phyloP scores from a whole-genome alignment of 2,113 vertebrate species.

The Carollia perspicillata region DNA sequence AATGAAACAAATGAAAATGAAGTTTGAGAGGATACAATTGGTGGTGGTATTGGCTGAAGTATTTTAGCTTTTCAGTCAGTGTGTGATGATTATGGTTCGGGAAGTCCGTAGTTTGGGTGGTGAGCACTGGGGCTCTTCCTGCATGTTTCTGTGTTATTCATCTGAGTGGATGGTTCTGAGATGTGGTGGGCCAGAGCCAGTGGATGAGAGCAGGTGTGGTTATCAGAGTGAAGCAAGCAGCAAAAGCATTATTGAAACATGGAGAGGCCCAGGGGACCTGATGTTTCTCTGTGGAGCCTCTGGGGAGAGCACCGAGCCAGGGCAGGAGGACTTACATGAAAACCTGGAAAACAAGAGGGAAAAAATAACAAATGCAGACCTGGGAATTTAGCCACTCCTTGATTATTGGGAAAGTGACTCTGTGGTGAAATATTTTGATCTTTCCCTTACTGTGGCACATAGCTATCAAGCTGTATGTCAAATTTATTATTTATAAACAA shows the following conservation, averaged over 20 bases:
- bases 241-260: slow-evolving; percentile 39
- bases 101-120: neutral
- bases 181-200: slow-evolving; percentile 12
- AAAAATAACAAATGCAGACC: no score
- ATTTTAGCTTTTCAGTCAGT: neutral
- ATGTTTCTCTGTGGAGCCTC: slow-evolving; percentile 53
- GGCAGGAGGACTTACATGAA: neutral
- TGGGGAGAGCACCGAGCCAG: slow-evolving; percentile 20
- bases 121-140: neutral
- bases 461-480: neutral
- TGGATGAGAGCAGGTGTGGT: neutral
- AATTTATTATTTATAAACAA: neutral
- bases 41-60: neutral
- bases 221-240: slow-evolving; percentile 47
- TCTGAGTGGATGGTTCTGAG: neutral
- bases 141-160: neutral
- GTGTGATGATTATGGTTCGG: neutral
- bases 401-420: slow-evolving; percentile 30
- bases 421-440: slow-evolving; percentile 42
- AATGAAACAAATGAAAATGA: neutral
- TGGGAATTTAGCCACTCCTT: slow-evolving; percentile 28
- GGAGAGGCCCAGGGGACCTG: slow-evolving; percentile 17
- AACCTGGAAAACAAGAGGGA: neutral
- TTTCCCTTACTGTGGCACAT: neutral
- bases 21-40: neutral